A percentile compares a stretch with the other conserved stretches of the same genome.
Conservation (phyloP, 1,140 invertebrate genomes). For the Plectrocnemia conspersa region DNA sequence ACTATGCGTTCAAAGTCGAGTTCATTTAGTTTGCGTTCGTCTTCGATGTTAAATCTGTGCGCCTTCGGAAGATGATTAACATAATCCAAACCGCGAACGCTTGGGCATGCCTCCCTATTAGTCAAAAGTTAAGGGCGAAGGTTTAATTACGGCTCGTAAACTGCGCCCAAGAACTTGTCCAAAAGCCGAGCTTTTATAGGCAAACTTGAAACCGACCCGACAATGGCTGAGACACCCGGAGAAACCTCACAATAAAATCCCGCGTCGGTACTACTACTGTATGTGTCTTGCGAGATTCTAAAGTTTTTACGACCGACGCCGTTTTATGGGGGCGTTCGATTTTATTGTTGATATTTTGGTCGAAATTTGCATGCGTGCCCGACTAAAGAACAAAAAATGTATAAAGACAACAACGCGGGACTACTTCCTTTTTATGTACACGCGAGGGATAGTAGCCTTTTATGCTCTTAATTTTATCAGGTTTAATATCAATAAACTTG, state of each 20-base stretch:
- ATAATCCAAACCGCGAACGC: constrained; percentile 19
- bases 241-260: constrained; percentile 11
- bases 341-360: constrained; percentile 15
- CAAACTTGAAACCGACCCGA: constrained; percentile 18
- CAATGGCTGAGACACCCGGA: background rate
- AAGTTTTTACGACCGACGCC: constrained; percentile 11
- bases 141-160: constrained; percentile 28
- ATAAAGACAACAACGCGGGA: no score
- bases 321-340: constrained; percentile 14
- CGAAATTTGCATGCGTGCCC: constrained; percentile 8
- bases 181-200: constrained; percentile 30
- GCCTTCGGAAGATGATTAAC: constrained; percentile 22
- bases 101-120: constrained; percentile 17
- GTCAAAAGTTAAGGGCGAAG: constrained; percentile 30
- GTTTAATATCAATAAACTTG: no score
- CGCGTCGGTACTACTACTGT: no score
- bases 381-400: no score
- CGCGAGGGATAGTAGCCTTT: no score
- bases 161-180: constrained; percentile 15
- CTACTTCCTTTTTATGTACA: no score
- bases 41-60: constrained; percentile 10
- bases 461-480: no score
- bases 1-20: background rate
- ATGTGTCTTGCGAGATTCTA: background rate
- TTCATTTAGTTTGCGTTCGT: background rate